Evolutionary conservation across 2,888 invertebrate genomes (phyloP).

Genomic region (Parthenolecanium corni): DNA sequence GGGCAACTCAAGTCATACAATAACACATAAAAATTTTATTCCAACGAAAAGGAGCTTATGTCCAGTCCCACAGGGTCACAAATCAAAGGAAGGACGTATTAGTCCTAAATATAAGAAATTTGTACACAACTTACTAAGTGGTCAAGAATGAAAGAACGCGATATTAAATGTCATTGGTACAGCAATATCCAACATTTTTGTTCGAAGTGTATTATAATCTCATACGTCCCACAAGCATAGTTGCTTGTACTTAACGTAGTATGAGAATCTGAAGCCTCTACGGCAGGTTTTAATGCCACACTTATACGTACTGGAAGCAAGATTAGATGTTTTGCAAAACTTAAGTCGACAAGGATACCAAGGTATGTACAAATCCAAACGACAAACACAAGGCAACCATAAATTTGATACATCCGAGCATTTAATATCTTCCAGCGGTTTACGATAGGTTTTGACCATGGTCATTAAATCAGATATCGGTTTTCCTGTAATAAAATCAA

Average conservation of each 20-base stretch:
- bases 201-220: slow-evolving; percentile 34
- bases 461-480: slow-evolving; percentile 23
- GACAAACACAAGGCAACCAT: slow-evolving; percentile 69
- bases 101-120: too few species aligned
- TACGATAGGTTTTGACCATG: slow-evolving; percentile 19
- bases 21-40: too few species aligned
- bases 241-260: slow-evolving; percentile 71
- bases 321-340: slow-evolving; percentile 73
- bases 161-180: too few species aligned
- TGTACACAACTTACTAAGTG: too few species aligned
- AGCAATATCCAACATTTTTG: too few species aligned
- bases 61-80: too few species aligned
- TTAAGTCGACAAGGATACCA: slow-evolving; percentile 95
- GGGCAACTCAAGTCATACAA: too few species aligned
- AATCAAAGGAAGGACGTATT: too few species aligned
- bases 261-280: slow-evolving; percentile 77
- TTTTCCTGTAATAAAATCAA: slow-evolving; percentile 6
- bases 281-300: slow-evolving; percentile 94
- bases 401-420: slow-evolving; percentile 39
- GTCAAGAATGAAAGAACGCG: too few species aligned
- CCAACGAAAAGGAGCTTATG: too few species aligned
- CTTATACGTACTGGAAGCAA: slow-evolving; percentile 42
- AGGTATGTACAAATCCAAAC: slow-evolving; percentile 76
- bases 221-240: slow-evolving; percentile 71
- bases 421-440: slow-evolving; percentile 9